Conservation (phyloP, 2,888 invertebrate genomes). For the Serripes groenlandicus region DNA sequence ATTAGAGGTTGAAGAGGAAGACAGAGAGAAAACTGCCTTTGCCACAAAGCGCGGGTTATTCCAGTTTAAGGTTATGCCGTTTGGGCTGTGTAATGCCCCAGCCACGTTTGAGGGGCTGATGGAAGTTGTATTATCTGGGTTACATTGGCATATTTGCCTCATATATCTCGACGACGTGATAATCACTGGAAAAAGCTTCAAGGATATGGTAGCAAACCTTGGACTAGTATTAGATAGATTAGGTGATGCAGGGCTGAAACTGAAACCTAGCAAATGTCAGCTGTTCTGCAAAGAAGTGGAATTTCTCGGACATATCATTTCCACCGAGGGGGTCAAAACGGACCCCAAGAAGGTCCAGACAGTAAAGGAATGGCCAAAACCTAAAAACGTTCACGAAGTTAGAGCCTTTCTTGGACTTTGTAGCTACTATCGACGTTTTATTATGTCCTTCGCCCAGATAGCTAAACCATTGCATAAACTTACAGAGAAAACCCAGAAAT, state of each 20-base stretch:
- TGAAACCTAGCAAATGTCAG: too few relatives aligned
- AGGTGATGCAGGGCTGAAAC: too few relatives aligned
- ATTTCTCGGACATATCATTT: neutral
- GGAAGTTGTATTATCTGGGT: too few relatives aligned
- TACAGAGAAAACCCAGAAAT: neutral
- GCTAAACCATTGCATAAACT: neutral
- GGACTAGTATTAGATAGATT: too few relatives aligned
- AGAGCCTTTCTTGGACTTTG: constrained; percentile 1
- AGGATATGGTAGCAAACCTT: too few relatives aligned
- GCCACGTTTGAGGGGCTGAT: too few relatives aligned
- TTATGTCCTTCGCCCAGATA: neutral
- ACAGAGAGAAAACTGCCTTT: constrained; percentile 3
- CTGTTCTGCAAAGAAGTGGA: neutral
- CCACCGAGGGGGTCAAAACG: neutral
- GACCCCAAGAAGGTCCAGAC: neutral
- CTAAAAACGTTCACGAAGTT: too few relatives aligned
- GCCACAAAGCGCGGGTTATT: neutral
- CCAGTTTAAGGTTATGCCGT: too few relatives aligned
- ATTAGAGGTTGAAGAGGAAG: neutral
- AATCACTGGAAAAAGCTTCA: too few relatives aligned
- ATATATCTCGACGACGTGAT: too few relatives aligned
- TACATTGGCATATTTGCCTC: too few relatives aligned
- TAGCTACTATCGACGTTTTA: constrained; percentile 9
- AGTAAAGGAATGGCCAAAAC: neutral
- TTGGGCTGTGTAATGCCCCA: too few relatives aligned